Percentiles rank a stretch among this genome's conserved stretches.
Evolutionary conservation across 2,888 invertebrate genomes (phyloP).

Genomic region (Tinea pellionella): DNA sequence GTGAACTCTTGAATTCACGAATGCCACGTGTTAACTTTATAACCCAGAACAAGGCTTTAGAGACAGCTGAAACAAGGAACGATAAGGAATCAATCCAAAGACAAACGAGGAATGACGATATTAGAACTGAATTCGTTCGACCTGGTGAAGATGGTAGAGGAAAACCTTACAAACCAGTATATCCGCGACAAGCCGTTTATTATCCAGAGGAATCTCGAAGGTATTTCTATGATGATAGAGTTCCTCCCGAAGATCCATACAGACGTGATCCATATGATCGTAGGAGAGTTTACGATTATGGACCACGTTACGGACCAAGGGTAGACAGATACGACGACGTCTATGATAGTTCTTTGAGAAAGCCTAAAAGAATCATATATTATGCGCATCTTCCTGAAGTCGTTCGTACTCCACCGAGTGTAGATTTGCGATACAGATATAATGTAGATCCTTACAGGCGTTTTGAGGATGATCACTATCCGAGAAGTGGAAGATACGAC

Average conservation of each 20-base stretch:
- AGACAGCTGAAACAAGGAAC: slow-evolving; percentile 60
- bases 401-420: slow-evolving; percentile 70
- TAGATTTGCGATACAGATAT: slow-evolving; percentile 66
- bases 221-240: slow-evolving; percentile 49
- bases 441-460: slow-evolving; percentile 54
- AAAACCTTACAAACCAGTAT: slow-evolving; percentile 49
- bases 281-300: slow-evolving; percentile 25
- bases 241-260: slow-evolving; percentile 47
- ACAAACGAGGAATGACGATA: slow-evolving; percentile 45
- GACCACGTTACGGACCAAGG: slow-evolving; percentile 34
- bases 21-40: slow-evolving; percentile 76
- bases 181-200: slow-evolving; percentile 57
- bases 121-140: slow-evolving; percentile 58
- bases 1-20: slow-evolving; percentile 66
- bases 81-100: slow-evolving; percentile 60
- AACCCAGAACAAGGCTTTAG: slow-evolving; percentile 69
- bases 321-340: slow-evolving; percentile 54
- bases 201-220: slow-evolving; percentile 58
- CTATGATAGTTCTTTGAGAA: slow-evolving; percentile 52
- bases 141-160: slow-evolving; percentile 46
- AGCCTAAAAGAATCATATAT: slow-evolving; percentile 74
- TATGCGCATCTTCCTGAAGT: slow-evolving; percentile 79
- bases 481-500: slow-evolving; percentile 52
- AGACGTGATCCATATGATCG: slow-evolving; percentile 51
- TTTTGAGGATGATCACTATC: slow-evolving; percentile 44